These are phyloP conservation scores for Sogatella furcifera DNA, from an alignment of 1,140 invertebrate genomes.

Conservation along the genomic window DNA sequence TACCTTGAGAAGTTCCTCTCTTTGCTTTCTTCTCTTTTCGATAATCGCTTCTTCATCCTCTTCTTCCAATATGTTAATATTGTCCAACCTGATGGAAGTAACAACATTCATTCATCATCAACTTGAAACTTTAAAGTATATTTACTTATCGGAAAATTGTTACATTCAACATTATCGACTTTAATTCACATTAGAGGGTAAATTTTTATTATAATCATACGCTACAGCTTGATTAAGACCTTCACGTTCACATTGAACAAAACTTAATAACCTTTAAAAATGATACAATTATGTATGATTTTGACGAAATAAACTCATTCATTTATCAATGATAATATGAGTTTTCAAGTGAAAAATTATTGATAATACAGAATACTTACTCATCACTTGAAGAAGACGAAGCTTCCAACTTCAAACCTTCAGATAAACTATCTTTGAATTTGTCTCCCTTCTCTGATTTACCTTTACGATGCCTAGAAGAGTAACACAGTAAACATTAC, in stretches of 20 bases:
- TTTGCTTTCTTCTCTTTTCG: slow-evolving; percentile 74
- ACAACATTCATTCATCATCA: neutral
- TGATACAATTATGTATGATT: no score
- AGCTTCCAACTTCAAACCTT: slow-evolving; percentile 54
- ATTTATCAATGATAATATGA: no score
- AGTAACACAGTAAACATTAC: neutral
- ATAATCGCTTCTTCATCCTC: slow-evolving; percentile 93
- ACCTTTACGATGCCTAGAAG: slow-evolving; percentile 22
- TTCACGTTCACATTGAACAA: no score
- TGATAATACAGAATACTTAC: slow-evolving; percentile 35
- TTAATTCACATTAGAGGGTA: no score
- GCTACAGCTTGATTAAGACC: no score
- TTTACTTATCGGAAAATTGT: no score
- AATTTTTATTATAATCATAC: no score
- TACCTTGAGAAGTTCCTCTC: slow-evolving; percentile 81
- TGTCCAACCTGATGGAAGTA: slow-evolving; percentile 32
- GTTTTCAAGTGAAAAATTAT: neutral
- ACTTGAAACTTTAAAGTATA: no score
- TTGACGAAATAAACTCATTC: no score
- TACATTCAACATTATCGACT: no score
- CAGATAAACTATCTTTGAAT: slow-evolving; percentile 74
- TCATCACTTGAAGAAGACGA: slow-evolving; percentile 49
- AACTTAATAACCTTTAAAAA: no score
- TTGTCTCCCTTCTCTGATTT: slow-evolving; percentile 46
- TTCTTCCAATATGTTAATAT: slow-evolving; percentile 74